Percentiles rank a stretch among this genome's conserved stretches.
phyloP scores from a whole-genome alignment of 2,113 vertebrate species.

The Psittacus erithacus region DNA sequence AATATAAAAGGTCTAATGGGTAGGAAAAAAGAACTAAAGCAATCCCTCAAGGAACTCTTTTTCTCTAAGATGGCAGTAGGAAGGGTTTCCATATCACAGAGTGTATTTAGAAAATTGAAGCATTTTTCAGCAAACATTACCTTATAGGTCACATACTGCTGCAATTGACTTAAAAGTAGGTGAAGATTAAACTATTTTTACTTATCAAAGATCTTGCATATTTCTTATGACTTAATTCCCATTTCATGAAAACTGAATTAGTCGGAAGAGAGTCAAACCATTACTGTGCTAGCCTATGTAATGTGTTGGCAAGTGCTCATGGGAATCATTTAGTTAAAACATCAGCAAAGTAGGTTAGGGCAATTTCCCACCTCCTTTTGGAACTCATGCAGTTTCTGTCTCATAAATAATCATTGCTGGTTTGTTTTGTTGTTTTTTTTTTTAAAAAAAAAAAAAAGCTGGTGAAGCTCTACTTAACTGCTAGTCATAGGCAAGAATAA shows the following conservation, averaged over 20 bases:
- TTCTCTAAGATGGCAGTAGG: neutral
- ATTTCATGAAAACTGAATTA: conserved; percentile 43
- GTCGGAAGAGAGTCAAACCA: conserved; percentile 16
- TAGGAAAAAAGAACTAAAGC: neutral
- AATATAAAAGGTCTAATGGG: neutral
- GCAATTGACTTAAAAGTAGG: neutral
- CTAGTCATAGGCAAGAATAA: neutral
- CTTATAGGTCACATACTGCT: neutral
- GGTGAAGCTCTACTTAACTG: neutral
- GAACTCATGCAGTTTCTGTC: neutral
- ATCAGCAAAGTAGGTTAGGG: neutral
- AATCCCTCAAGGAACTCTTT: neutral
- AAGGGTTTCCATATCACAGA: neutral
- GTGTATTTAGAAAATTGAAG: neutral
- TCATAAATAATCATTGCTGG: neutral
- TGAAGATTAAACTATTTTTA: conserved; percentile 18
- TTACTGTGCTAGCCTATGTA: neutral
- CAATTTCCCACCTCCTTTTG: neutral
- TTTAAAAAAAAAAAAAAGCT: neutral
- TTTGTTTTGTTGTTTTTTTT: neutral
- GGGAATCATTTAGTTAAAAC: neutral
- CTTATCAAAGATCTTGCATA: neutral
- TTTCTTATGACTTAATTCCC: conserved; percentile 7
- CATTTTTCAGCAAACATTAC: neutral
- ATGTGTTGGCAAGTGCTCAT: neutral